Evolutionary conservation across 2,888 invertebrate genomes (phyloP).

Genomic region (Beris morrisii): DNA sequence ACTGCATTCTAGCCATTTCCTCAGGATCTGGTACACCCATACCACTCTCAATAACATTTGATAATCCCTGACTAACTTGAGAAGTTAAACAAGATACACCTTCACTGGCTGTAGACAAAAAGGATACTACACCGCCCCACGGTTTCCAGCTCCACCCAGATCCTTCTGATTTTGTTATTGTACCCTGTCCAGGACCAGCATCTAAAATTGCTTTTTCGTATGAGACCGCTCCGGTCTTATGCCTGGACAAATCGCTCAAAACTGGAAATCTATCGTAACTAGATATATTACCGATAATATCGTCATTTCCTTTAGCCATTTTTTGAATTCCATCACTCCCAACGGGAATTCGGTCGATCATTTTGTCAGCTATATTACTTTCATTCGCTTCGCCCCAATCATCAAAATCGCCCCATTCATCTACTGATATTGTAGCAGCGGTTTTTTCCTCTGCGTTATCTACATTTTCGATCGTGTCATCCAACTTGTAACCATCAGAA

Average conservation of each 20-base stretch:
- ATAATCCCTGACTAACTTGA: slow-evolving; percentile 80
- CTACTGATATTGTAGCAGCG: not conserved
- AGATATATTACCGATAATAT: slow-evolving; percentile 17
- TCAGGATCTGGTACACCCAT: slow-evolving; percentile 84
- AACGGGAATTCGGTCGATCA: slow-evolving; percentile 10
- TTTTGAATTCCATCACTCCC: slow-evolving; percentile 23
- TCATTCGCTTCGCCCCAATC: slow-evolving; percentile 54
- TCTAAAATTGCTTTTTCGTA: slow-evolving; percentile 36
- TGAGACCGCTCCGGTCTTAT: slow-evolving; percentile 33
- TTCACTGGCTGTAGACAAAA: slow-evolving; percentile 74
- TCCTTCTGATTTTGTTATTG: slow-evolving; percentile 34
- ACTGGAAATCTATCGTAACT: slow-evolving; percentile 33
- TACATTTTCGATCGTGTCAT: not conserved
- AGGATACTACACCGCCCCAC: slow-evolving; percentile 75
- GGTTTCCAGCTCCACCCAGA: slow-evolving; percentile 66
- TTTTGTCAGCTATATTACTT: not conserved
- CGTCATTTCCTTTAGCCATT: slow-evolving; percentile 32
- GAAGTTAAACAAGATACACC: slow-evolving; percentile 76
- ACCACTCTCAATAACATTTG: slow-evolving; percentile 74
- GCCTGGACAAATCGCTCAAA: slow-evolving; percentile 45
- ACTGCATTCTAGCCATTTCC: slow-evolving; percentile 65
- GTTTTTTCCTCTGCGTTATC: not conserved
- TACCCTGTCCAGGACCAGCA: not conserved
- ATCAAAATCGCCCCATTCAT: slow-evolving; percentile 60
- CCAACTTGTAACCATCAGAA: not conserved